Base-by-base conservation (phyloP, 1,140 invertebrate genomes). In the Halictus rubicundus region DNA sequence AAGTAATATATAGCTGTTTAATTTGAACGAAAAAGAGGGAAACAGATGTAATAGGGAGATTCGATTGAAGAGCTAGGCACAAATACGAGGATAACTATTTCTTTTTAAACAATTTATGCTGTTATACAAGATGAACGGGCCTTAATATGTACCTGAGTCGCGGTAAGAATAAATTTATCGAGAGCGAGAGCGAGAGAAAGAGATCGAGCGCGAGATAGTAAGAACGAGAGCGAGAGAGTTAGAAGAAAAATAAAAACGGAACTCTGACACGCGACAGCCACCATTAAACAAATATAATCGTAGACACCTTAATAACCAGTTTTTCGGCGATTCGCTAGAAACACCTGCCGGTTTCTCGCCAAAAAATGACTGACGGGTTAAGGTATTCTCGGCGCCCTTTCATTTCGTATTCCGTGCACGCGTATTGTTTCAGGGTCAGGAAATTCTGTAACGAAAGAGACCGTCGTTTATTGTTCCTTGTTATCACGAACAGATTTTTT, bases 131-230 rank as follows among this genome's bases (percentile, higher is more conserved):
- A 84, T 86, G 87, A 91, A 91, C 86, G 90, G 91, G 91, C 91
- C 90, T 92, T 90, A 91, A 92, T 81, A 91, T 89, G 91, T 91
- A 91, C 91, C 91, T 92, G 91, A 92, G 91, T 91, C 90, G 90
- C 89, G 84, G 61, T 89, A 84, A 84, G 80, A 76, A 71, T 84
- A 83, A 88, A 81, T 84, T 80, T 80, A 63, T 52, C 73, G 75
- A 82, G 27, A 63, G 16, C 25, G 25, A 63, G 12, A 27, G 59
- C 16, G 59, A 27, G 59, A 60, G 25, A 60, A 16, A 27, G 59
- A 61, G 14, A 25, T 0, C 2, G 10, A 16, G 9, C 12, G 12
- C 16, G 65, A 83, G 71, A 76, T 6, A 57, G 21, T 0, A n/a
- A 57, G 54, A 57, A 8, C 5, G 54, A 57, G 54, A 57, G 54